Percentiles rank a stretch among this genome's conserved stretches.
Conservation (phyloP, 1,140 invertebrate species). For the Papilio polytes region DNA sequence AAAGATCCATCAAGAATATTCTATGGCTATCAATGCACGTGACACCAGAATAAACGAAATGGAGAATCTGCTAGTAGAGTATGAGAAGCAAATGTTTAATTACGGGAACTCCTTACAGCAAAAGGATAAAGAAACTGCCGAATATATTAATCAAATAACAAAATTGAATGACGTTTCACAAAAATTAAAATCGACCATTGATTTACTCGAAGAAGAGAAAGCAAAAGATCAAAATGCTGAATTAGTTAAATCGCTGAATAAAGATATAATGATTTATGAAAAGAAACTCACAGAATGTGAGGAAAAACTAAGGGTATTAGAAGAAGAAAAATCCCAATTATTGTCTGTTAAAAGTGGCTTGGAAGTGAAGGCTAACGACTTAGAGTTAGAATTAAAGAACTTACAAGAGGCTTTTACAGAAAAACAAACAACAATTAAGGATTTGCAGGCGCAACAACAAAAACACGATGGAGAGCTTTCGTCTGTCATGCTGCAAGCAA, state of each 20-base stretch:
- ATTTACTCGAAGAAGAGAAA: conserved; percentile 81
- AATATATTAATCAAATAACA: conserved; percentile 82
- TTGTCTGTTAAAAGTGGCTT: conserved; percentile 58
- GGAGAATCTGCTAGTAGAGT: conserved; percentile 70
- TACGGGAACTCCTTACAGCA: conserved; percentile 72
- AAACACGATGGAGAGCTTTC: conserved; percentile 74
- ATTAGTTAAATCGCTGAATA: conserved; percentile 74
- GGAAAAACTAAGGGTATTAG: conserved; percentile 73
- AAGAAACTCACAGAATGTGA: conserved; percentile 73
- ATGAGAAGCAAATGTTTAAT: conserved; percentile 73
- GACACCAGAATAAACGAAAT: conserved; percentile 73
- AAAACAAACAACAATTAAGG: conserved; percentile 70
- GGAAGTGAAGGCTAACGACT: conserved; percentile 62
- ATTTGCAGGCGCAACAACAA: conserved; percentile 73
- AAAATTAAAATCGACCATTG: conserved; percentile 77
- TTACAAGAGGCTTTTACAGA: conserved; percentile 68
- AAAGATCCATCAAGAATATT: conserved; percentile 72
- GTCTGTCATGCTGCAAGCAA: conserved; percentile 71
- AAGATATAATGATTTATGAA: conserved; percentile 80
- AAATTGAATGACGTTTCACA: conserved; percentile 80
- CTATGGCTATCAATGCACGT: conserved; percentile 55
- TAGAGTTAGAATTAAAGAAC: conserved; percentile 68
- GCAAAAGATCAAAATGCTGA: conserved; percentile 75
- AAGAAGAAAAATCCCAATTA: conserved; percentile 74
- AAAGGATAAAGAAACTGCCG: conserved; percentile 80